Conservation (phyloP, 1,140 invertebrate species). For the Caenorhabditis briggsae region DNA sequence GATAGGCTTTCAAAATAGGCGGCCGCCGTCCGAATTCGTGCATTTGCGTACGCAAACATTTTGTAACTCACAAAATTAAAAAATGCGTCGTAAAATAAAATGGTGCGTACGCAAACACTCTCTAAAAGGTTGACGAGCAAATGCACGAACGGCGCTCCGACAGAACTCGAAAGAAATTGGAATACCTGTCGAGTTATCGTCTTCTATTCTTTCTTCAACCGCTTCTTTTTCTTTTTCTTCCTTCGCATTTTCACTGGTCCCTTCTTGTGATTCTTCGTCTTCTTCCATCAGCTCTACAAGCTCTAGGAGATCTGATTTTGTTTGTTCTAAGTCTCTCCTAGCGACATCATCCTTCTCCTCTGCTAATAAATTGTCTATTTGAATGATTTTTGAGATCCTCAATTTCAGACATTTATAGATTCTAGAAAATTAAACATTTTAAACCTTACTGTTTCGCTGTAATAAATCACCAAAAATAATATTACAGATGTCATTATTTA, state of each 20-base stretch:
- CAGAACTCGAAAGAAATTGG: background rate
- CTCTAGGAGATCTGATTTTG: slow-evolving; percentile 16
- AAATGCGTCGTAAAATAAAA: too few species aligned
- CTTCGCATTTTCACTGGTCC: background rate
- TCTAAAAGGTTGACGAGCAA: too few species aligned
- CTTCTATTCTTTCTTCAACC: background rate
- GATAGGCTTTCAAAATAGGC: too few species aligned
- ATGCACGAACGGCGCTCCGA: too few species aligned
- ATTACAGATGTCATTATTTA: background rate
- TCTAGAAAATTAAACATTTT: too few species aligned
- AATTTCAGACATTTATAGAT: slow-evolving; percentile 14
- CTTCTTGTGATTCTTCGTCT: slow-evolving; percentile 22
- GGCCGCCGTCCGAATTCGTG: too few species aligned
- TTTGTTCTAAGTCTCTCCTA: background rate
- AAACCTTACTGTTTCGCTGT: too few species aligned
- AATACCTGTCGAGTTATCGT: slow-evolving; percentile 1
- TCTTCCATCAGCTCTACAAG: slow-evolving; percentile 21
- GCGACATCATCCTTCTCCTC: background rate
- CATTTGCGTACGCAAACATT: too few species aligned
- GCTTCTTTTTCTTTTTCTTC: slow-evolving; percentile 16
- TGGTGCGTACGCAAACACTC: too few species aligned
- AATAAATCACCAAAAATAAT: too few species aligned
- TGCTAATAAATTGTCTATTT: background rate
- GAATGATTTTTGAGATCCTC: background rate
- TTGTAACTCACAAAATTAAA: too few species aligned